phyloP scores from a whole-genome alignment of 2,113 vertebrate species.

The Thymallus thymallus region DNA sequence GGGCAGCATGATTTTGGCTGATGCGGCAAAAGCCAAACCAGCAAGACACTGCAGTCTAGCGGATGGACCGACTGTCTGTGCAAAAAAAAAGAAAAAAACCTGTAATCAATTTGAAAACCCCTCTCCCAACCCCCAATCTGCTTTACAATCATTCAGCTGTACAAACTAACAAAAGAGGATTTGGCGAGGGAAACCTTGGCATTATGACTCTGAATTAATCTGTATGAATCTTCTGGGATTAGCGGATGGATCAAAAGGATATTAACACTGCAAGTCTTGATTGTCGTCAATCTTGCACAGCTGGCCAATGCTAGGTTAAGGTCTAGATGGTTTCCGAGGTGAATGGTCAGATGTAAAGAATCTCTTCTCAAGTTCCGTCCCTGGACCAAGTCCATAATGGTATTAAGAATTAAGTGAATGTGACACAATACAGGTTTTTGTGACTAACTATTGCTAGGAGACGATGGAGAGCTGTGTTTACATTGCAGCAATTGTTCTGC shows the following conservation, averaged over 20 bases:
- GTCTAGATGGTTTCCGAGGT: conserved; percentile 14
- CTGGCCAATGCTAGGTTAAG: conserved; percentile 40
- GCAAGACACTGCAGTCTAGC: conserved; percentile 38
- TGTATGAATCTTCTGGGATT: conserved; percentile 67
- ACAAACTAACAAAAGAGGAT: conserved; percentile 68
- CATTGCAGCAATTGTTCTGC: too few species aligned
- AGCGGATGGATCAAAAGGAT: conserved; percentile 68
- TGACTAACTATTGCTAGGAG: too few species aligned
- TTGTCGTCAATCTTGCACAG: conserved; percentile 53
- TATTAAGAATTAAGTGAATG: not conserved
- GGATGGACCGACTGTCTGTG: conserved; percentile 12
- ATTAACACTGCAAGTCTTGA: conserved; percentile 56
- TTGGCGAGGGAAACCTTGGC: conserved; percentile 52
- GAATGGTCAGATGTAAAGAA: not conserved
- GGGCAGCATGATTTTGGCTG: conserved; percentile 45
- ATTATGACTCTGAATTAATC: conserved; percentile 72
- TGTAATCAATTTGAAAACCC: conserved; percentile 48
- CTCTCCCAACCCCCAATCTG: conserved; percentile 35
- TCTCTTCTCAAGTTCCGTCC: conserved; percentile 5
- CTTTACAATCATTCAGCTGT: conserved; percentile 55
- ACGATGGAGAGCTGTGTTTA: too few species aligned
- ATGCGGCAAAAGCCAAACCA: conserved; percentile 41
- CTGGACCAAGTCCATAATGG: conserved; percentile 28
- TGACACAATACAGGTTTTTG: not conserved
- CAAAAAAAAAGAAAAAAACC: conserved; percentile 22